Evolutionary conservation across 1,140 invertebrate species (phyloP).

Genomic region (Nebria ingens): DNA sequence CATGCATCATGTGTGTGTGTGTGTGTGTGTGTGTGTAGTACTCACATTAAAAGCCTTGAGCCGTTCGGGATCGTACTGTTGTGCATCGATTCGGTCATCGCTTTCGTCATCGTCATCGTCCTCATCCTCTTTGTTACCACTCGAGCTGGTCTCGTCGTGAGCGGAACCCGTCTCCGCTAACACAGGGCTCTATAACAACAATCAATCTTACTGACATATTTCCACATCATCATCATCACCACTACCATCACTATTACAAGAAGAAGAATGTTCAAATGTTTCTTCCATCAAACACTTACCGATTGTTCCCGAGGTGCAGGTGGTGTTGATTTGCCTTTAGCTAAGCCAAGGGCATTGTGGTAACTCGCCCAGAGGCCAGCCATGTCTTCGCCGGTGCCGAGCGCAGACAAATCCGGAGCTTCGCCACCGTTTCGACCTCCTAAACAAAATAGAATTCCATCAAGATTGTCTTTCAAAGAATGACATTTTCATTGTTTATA

Average conservation of each 20-base stretch:
- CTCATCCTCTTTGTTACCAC: constrained; percentile 84
- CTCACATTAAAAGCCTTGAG: constrained; percentile 95
- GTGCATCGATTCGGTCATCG: constrained; percentile 76
- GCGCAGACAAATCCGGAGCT: constrained; percentile 34
- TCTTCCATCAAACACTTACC: constrained; percentile 37
- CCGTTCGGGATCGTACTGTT: constrained; percentile 87
- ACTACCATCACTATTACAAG: not conserved
- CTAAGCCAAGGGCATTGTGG: constrained; percentile 52
- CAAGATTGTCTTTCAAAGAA: not conserved
- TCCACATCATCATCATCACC: not conserved
- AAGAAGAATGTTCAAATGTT: not conserved
- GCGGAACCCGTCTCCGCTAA: constrained; percentile 57
- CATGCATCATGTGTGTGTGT: too few species aligned
- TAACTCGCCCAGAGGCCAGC: constrained; percentile 70
- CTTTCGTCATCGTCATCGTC: constrained; percentile 87
- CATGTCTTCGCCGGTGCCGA: constrained; percentile 50
- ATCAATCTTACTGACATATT: too few species aligned
- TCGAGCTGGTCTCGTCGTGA: constrained; percentile 84
- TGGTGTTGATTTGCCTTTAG: constrained; percentile 48
- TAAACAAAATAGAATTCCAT: constrained; percentile 26
- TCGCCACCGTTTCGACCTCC: constrained; percentile 39
- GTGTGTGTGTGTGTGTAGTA: constrained; percentile 18
- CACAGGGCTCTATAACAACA: constrained; percentile 61
- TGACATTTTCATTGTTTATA: too few species aligned
- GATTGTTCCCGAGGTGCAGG: constrained; percentile 46